phyloP scores from a whole-genome alignment of 2,888 invertebrate genomes.

The Epirrhoe tristata region DNA sequence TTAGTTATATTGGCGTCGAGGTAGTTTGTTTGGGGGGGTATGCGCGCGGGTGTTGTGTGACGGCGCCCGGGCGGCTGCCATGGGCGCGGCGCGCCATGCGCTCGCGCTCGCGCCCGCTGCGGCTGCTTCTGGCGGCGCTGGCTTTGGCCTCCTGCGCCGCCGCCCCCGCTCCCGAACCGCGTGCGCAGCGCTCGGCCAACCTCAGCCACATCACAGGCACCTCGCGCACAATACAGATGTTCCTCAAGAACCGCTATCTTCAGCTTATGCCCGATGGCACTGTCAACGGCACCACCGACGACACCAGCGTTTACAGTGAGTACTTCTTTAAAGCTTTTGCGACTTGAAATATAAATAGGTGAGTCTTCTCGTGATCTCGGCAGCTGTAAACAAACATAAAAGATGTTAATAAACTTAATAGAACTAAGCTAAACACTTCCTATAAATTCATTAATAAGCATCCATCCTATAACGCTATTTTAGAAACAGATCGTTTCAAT shows the following conservation, averaged over 20 bases:
- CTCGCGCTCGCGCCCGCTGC: conserved; percentile 81
- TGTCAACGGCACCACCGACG: conserved; percentile 93
- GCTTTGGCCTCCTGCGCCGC: conserved; percentile 82
- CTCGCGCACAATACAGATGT: conserved; percentile 92
- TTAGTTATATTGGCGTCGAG: conserved; percentile 39
- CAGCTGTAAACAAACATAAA: neutral
- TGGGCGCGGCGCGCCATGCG: conserved; percentile 84
- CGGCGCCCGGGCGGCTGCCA: conserved; percentile 82
- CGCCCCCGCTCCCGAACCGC: conserved; percentile 82
- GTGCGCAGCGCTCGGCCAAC: conserved; percentile 92
- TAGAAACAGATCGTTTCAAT: neutral
- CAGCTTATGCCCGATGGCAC: conserved; percentile 94
- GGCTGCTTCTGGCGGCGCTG: conserved; percentile 83
- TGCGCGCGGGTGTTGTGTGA: conserved; percentile 72
- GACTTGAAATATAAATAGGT: too few species aligned
- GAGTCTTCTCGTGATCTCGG: too few species aligned
- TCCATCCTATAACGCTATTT: neutral
- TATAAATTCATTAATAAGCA: neutral
- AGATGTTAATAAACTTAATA: neutral
- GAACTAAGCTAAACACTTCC: neutral
- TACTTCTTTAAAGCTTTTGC: conserved; percentile 53
- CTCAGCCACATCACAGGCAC: conserved; percentile 92
- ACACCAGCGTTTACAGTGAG: conserved; percentile 94
- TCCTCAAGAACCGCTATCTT: conserved; percentile 93
- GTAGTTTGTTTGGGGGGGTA: conserved; percentile 58